Evolutionary conservation across 64 coral and sea anemone genomes (phyloP), one percentile per base, ranked within the genome.

Genomic region (Stylophora pistillata): DNA sequence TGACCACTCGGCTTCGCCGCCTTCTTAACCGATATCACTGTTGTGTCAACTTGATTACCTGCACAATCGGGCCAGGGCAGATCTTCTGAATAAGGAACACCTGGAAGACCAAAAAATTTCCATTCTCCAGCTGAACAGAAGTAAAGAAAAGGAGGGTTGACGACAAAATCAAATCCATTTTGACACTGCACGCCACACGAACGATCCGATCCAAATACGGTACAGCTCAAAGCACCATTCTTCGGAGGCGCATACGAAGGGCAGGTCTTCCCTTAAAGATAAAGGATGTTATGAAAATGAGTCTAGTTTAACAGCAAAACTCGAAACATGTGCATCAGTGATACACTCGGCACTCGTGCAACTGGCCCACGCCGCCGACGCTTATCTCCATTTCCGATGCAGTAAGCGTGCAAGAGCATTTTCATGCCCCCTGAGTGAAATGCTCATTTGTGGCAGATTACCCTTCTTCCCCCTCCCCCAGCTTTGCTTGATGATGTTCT

Each of bases 11-110:
- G n/a, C n/a, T n/a, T n/a, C n/a, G n/a, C n/a, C n/a, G n/a, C n/a
- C n/a, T n/a, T n/a, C n/a, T n/a, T n/a, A n/a, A n/a, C n/a, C n/a
- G n/a, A n/a, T n/a, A n/a, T n/a, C n/a, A n/a, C n/a, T n/a, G n/a
- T n/a, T n/a, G n/a, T n/a, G n/a, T n/a, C n/a, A n/a, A n/a, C 30
- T 28, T 1, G 70, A 73, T 89, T 89, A 89, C 87, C 71, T 9
- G 87, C 56, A 17, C 87, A 89, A 15, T 89, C 73, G 17, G 87
- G 87, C 87, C 87, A 89, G 6, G 87, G 87, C 5, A 77, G 15
- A 4, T 73, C 30, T 4, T 32, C 4, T 10, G 64, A 34, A 77
- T 56, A 20, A 11, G 60, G 61, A 70, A 55, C 34, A 4, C 87
- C 87, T 13, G 87, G 87, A 23, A 89, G 56, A 9, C 32, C 1